Evolutionary conservation across 2,888 invertebrate genomes (phyloP).

Genomic region (Calephelis perditalis): DNA sequence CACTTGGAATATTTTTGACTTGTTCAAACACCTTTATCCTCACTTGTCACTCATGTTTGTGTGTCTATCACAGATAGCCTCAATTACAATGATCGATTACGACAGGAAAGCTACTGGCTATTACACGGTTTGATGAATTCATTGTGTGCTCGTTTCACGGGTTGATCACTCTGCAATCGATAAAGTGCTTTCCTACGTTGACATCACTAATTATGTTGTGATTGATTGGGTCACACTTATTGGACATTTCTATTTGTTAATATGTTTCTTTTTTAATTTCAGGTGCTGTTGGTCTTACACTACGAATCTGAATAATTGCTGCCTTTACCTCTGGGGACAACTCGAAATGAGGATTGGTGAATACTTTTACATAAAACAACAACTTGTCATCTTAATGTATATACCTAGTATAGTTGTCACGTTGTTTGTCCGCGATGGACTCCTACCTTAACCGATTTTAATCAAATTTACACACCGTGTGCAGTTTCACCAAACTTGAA

Average conservation of each 20-base stretch:
- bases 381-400: too few relatives aligned
- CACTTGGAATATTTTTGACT: constrained; percentile 38
- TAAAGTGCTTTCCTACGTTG: constrained; percentile 45
- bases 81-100: constrained; percentile 64
- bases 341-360: not conserved
- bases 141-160: constrained; percentile 41
- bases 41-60: constrained; percentile 58
- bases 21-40: constrained; percentile 52
- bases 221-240: constrained; percentile 41
- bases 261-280: constrained; percentile 31
- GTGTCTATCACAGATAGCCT: constrained; percentile 42
- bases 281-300: constrained; percentile 26
- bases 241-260: constrained; percentile 27
- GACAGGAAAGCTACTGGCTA: constrained; percentile 45
- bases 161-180: constrained; percentile 46
- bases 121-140: constrained; percentile 49
- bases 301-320: too few relatives aligned
- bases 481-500: too few relatives aligned
- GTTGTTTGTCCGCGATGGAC: too few relatives aligned
- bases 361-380: not conserved
- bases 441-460: too few relatives aligned
- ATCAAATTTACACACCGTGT: too few relatives aligned
- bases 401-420: too few relatives aligned
- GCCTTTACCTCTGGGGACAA: not conserved
- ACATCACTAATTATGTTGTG: constrained; percentile 54